Percentiles rank a stretch among this genome's conserved stretches.
These are phyloP conservation scores for Dendrocincla tyrannina DNA, from an alignment of 2,797 vertebrate genomes.

Conservation along the genomic window DNA sequence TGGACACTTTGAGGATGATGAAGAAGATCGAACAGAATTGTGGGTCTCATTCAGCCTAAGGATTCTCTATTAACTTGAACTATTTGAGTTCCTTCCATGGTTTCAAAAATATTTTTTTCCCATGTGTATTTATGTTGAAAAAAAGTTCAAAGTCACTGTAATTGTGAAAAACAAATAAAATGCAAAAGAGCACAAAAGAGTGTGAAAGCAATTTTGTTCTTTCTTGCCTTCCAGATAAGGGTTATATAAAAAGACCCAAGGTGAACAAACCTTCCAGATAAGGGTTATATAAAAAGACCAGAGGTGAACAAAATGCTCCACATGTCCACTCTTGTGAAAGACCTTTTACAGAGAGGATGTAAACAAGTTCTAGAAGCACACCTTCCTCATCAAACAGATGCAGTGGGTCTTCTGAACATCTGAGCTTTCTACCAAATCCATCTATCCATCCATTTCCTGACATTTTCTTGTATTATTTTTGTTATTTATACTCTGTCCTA, in stretches of 20 bases:
- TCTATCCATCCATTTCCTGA: not conserved
- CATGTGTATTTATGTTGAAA: not conserved
- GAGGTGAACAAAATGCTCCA: not conserved
- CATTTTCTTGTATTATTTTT: not conserved
- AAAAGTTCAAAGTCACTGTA: not conserved
- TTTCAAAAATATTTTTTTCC: not conserved
- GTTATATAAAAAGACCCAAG: not conserved
- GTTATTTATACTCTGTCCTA: not conserved
- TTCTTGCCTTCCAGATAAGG: not conserved
- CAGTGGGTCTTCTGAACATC: not conserved
- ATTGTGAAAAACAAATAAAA: not conserved
- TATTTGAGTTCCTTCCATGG: not conserved
- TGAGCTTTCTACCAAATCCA: not conserved
- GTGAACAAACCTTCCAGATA: not conserved
- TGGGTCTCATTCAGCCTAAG: not conserved
- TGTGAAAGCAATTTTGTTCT: not conserved
- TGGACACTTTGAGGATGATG: not conserved
- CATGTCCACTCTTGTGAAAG: not conserved
- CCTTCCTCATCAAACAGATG: not conserved
- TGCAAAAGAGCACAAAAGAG: not conserved
- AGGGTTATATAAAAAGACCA: not conserved
- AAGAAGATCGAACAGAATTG: not conserved
- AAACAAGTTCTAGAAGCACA: not conserved
- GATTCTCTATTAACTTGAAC: not conserved
- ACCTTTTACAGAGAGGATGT: not conserved